Evolutionary conservation across 37 sponge, comb jelly and placozoan species (phyloP).

Genomic region (Bolinopsis microptera): DNA sequence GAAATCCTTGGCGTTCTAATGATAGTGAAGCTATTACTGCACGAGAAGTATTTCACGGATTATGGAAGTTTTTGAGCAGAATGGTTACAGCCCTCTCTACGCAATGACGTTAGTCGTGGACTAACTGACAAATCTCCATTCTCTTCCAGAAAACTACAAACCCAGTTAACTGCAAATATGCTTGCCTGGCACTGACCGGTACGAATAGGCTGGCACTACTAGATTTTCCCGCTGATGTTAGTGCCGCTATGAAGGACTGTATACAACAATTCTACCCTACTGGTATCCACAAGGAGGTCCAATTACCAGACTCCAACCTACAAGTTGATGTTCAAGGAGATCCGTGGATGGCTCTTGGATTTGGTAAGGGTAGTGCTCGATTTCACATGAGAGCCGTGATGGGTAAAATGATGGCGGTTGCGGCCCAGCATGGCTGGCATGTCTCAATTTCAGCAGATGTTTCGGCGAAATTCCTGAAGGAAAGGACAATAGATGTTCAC

Average conservation of each 20-base stretch:
- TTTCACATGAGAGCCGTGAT: not conserved
- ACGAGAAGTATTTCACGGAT: slow-evolving; percentile 1
- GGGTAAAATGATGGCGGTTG: slow-evolving; percentile 33
- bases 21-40: not conserved
- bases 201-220: not conserved
- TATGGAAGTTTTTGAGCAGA: not conserved
- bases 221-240: slow-evolving; percentile 1
- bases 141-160: not conserved
- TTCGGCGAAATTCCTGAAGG: not conserved
- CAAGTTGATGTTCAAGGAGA: not conserved
- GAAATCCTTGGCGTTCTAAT: not conserved
- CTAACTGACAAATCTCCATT: slow-evolving; percentile 8
- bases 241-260: not conserved
- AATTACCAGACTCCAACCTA: not conserved
- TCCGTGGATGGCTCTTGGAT: not conserved
- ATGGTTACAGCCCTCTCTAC: not conserved
- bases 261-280: slow-evolving; percentile 5
- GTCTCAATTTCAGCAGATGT: slow-evolving; percentile 28
- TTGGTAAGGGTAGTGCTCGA: not conserved
- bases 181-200: not conserved
- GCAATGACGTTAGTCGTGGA: not conserved
- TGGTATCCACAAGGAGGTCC: not conserved
- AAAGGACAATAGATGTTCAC: not conserved
- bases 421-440: slow-evolving; percentile 3
- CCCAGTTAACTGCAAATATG: slow-evolving; percentile 39